Base-by-base conservation (phyloP, 2,888 invertebrate genomes). In the Aphodius granarius region DNA sequence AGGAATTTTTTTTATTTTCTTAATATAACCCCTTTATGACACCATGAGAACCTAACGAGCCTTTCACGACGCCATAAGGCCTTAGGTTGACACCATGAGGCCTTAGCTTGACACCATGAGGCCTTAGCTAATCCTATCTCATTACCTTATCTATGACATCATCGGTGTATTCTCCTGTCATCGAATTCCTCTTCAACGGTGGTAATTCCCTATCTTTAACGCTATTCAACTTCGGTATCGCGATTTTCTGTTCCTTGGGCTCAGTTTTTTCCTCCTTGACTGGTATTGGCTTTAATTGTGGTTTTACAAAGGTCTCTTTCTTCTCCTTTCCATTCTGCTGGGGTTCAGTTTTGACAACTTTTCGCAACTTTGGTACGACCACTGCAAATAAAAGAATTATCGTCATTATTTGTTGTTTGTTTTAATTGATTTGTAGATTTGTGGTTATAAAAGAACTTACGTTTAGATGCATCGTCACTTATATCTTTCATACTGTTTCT, bases 161-260 rank as follows among this genome's bases (percentile, higher is more conserved):
- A 20, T 78, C 63, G 78, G 77, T 66, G 73, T 80, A 76, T 79
- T 80, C 73, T 75, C 73, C 68, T 16, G 72, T 75, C 70, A 79
- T 75, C 6, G 77, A 78, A 21, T 79, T 78, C 71, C 79, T 77
- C 71, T 80, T 80, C 19, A 79, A 74, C 17, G 81, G 81, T 6
- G 80, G 85, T 63, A 83, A 78, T 73, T 83, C 82, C 76, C 86
- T 80, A 65, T 86, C 86, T 20, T 85, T 83, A 3, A 85, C 86
- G 78, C 85, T 86, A 78, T 86, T 86, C 17, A 87, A 79, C 75
- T 85, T 85, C 75, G 83, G 81, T 21, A 88, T 81, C n/a, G 86
- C 85, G 13, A 88, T 85, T 81, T 88, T 88, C 4, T 87, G 84
- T 74, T 86, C 86, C 23, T 84, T 82, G 4, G 84, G 83, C 78